Percentiles rank a stretch among this genome's conserved stretches.
Conservation (phyloP, 1,140 invertebrate genomes). For the Augochlora pura region DNA sequence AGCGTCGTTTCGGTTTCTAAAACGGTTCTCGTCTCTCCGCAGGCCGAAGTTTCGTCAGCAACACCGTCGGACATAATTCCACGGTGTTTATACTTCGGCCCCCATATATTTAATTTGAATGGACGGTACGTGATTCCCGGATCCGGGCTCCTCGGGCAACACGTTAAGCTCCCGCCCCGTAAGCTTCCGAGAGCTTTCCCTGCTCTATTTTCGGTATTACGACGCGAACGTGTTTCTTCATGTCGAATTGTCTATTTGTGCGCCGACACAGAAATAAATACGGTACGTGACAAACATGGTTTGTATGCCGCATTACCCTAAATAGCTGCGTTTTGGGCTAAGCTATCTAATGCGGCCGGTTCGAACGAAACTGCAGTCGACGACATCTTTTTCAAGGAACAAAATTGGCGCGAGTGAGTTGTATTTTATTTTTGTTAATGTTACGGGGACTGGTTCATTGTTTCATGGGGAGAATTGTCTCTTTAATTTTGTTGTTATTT, state of each 20-base stretch:
- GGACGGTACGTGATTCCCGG: not conserved
- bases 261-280: constrained; percentile 1
- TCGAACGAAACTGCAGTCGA: not conserved
- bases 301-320: not conserved
- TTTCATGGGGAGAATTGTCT: too few species aligned
- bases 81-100: not conserved
- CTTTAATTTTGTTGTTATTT: too few species aligned
- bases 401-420: too few species aligned
- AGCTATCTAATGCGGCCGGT: not conserved
- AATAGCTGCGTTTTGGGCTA: not conserved
- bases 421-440: too few species aligned
- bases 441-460: too few species aligned
- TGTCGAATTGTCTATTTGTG: constrained; percentile 3
- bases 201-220: not conserved
- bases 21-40: too few species aligned
- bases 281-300: not conserved
- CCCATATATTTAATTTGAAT: not conserved
- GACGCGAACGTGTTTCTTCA: not conserved
- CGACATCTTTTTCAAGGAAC: too few species aligned
- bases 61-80: not conserved
- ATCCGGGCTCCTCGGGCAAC: too few species aligned
- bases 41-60: too few species aligned
- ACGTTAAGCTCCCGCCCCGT: not conserved
- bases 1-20: too few species aligned
- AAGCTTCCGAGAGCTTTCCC: not conserved